Evolutionary conservation across 2,888 invertebrate species (phyloP), one percentile per base, ranked within the genome.

Genomic region (Patella pellucida): DNA sequence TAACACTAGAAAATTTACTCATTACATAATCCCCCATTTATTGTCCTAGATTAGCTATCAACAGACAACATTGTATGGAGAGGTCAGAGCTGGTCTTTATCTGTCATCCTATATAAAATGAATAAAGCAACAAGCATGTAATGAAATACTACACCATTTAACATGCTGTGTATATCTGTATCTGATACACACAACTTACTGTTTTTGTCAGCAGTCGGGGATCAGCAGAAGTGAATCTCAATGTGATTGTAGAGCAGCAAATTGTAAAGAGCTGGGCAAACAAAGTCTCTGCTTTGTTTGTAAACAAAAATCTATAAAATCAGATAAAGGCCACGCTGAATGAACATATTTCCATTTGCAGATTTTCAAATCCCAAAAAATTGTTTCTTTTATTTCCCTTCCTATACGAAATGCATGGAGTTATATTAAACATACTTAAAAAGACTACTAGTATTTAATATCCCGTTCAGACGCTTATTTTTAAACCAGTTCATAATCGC

Each of bases 61-160:
- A 11, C 62, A 62, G 23, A 23, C 62, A 23, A 12, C 19, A 23
- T 12, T 62, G 19, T 23, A 23, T 23, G 23, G 19, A 62, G 62
- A 62, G 62, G 62, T 62, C 62, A 62, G 62, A 62, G 19, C 12
- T 62, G 23, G 19, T 62, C 62, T 62, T 62, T 62, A 62, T 62
- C 62, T 23, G 19, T 62, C 23, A 62, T 23, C 19, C 62, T 62
- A 62, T 19, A 62, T 62, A 62, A 62, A 15, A 62, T 19, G 23
- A 62, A 62, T 62, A 62, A 62, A 62, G 62, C 62, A 62, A 62
- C 62, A 62, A 62, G 62, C 62, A 62, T 62, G 62, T 62, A 62
- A 62, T 23, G 62, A 23, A 62, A 62, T 62, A 23, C 62, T 62
- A 62, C 19, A 62, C 62, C 62, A 23, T 62, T 62, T 23, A 62